A percentile compares a stretch with the other conserved stretches of the same genome.
These are phyloP conservation scores for Gavialis gangeticus DNA, from an alignment of 2,113 vertebrate species.

Conservation along the genomic window DNA sequence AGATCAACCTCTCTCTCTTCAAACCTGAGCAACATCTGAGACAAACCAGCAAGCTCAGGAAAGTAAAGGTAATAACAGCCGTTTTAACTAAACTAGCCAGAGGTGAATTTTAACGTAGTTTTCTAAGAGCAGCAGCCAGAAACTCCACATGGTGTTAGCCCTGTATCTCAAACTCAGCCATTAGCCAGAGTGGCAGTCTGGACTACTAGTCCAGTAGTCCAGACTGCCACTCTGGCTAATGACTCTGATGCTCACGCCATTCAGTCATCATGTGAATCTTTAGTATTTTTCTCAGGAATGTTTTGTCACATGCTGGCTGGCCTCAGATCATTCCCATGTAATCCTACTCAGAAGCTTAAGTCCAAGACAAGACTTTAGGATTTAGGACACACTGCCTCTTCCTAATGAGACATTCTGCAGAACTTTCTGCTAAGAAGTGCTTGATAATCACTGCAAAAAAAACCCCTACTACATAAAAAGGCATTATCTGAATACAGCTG, in stretches of 20 bases:
- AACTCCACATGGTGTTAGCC: neutral
- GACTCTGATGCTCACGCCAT: neutral
- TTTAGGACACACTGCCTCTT: neutral
- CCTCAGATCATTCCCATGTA: neutral
- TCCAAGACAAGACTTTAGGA: neutral
- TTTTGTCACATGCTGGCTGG: neutral
- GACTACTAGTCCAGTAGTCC: neutral
- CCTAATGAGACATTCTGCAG: neutral
- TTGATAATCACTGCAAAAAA: neutral
- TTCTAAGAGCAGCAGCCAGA: neutral
- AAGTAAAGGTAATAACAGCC: neutral
- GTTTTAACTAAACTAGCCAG: neutral
- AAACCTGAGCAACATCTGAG: neutral
- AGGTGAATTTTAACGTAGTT: neutral
- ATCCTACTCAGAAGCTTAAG: neutral
- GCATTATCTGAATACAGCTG: neutral
- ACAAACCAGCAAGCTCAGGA: neutral
- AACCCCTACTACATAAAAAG: no score
- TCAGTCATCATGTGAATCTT: neutral
- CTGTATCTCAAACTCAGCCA: neutral
- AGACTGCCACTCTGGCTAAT: fast-evolving
- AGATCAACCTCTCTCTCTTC: neutral
- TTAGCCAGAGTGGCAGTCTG: no score
- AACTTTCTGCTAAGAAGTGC: neutral
- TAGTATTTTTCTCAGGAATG: neutral